A percentile compares a stretch with the other conserved stretches of the same genome.
phyloP scores from a whole-genome alignment of 2,113 vertebrate species.

The Fukomys damarensis region DNA sequence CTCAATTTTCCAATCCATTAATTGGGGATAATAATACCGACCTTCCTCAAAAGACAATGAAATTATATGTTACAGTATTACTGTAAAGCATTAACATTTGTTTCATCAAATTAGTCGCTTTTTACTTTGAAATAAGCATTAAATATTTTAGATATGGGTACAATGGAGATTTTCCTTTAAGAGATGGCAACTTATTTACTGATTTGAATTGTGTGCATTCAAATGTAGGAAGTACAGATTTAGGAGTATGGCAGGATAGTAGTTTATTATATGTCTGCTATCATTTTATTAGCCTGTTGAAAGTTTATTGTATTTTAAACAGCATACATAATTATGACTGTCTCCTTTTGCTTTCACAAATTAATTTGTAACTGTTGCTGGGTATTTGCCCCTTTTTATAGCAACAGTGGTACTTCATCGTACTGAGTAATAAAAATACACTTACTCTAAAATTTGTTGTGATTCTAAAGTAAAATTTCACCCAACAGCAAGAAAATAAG shows the following conservation, averaged over 20 bases:
- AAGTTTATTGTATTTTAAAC: constrained; percentile 71
- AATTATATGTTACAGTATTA: neutral
- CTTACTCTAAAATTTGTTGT: constrained; percentile 57
- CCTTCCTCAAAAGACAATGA: neutral
- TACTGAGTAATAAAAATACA: constrained; percentile 46
- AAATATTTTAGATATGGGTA: constrained; percentile 27
- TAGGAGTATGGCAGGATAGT: constrained; percentile 40
- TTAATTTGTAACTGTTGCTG: constrained; percentile 65
- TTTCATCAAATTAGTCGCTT: constrained; percentile 30
- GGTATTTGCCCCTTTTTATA: constrained; percentile 51
- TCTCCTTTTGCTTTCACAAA: constrained; percentile 56
- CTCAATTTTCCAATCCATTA: neutral
- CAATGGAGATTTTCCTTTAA: neutral
- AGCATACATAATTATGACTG: constrained; percentile 64
- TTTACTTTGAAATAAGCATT: constrained; percentile 48
- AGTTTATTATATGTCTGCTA: constrained; percentile 60
- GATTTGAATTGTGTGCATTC: constrained; percentile 19
- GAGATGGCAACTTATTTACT: neutral
- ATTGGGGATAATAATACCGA: neutral
- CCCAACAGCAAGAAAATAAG: constrained; percentile 33
- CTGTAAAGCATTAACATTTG: constrained; percentile 3
- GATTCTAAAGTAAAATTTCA: neutral
- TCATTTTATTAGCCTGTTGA: constrained; percentile 72
- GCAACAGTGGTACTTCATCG: constrained; percentile 61
- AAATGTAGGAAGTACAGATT: constrained; percentile 40